These are phyloP conservation scores for Plumapathes pennacea DNA, from an alignment of 92 coral and sea anemone species.

Conservation along the genomic window DNA sequence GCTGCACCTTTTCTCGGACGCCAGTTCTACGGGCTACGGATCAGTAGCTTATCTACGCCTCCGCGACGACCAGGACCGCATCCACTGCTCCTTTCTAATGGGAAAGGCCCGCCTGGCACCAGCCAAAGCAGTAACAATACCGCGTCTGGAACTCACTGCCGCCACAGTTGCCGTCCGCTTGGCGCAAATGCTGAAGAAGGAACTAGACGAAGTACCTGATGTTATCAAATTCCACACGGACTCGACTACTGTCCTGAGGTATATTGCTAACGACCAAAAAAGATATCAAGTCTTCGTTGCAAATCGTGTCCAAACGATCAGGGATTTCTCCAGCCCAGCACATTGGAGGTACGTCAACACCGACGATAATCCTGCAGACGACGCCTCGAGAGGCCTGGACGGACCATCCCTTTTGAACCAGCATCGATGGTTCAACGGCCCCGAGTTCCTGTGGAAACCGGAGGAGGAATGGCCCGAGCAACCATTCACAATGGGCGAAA, in stretches of 20 bases:
- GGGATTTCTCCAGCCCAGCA: conserved; percentile 6
- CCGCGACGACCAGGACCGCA: conserved; percentile 19
- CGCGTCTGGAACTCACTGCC: conserved; percentile 58
- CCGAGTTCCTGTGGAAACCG: conserved; percentile 48
- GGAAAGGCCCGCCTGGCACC: conserved; percentile 67
- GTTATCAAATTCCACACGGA: conserved; percentile 42
- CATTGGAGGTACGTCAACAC: conserved; percentile 56
- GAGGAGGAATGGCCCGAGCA: conserved; percentile 48
- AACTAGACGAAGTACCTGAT: conserved; percentile 10
- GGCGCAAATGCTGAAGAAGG: conserved; percentile 29
- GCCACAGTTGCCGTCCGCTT: conserved; percentile 58
- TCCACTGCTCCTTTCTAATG: conserved; percentile 59
- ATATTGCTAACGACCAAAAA: conserved; percentile 30
- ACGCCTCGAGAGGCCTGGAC: conserved; percentile 51
- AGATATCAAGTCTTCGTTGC: conserved; percentile 48
- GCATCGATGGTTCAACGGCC: conserved; percentile 15
- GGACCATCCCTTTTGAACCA: conserved; percentile 11
- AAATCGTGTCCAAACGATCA: conserved; percentile 34
- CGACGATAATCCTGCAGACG: conserved; percentile 47
- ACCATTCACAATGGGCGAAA: conserved; percentile 30
- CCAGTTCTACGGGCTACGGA: conserved; percentile 60
- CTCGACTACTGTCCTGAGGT: conserved; percentile 46
- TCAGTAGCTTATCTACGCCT: conserved; percentile 56
- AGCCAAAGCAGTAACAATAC: conserved; percentile 50
- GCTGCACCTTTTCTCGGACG: conserved; percentile 65